phyloP scores from a whole-genome alignment of 2,888 invertebrate species.

The Acheta domesticus region DNA sequence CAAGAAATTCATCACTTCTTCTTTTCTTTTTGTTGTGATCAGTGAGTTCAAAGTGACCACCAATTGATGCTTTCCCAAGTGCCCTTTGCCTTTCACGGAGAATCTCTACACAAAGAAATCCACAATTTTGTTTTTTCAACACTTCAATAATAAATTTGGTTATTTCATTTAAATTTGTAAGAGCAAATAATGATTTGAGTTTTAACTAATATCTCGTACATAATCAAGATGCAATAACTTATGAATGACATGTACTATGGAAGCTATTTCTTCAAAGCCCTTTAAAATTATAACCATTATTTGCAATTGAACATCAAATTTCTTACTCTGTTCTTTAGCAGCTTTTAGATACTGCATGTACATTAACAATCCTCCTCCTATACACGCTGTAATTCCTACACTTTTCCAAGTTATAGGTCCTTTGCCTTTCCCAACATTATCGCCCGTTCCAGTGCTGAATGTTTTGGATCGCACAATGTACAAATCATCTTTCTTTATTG shows the following conservation, averaged over 20 bases:
- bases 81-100: conserved; percentile 73
- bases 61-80: conserved; percentile 89
- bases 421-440: neutral
- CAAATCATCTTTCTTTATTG: no score
- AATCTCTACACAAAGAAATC: neutral
- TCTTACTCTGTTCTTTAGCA: conserved; percentile 69
- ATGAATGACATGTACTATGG: no score
- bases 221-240: no score
- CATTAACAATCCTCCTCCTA: conserved; percentile 64
- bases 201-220: no score
- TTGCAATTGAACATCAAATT: conserved; percentile 22
- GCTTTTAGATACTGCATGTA: conserved; percentile 75
- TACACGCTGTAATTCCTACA: conserved; percentile 60
- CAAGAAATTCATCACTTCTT: conserved; percentile 81
- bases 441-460: no score
- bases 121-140: conserved; percentile 70
- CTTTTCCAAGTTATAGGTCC: conserved; percentile 82
- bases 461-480: no score
- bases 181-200: no score
- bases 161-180: no score
- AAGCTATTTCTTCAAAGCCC: no score
- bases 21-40: conserved; percentile 62
- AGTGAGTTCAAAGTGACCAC: conserved; percentile 85
- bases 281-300: neutral
- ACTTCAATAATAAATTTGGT: conserved; percentile 51